These are phyloP conservation scores for Orius insidiosus DNA, from an alignment of 1,140 invertebrate species.

Conservation along the genomic window DNA sequence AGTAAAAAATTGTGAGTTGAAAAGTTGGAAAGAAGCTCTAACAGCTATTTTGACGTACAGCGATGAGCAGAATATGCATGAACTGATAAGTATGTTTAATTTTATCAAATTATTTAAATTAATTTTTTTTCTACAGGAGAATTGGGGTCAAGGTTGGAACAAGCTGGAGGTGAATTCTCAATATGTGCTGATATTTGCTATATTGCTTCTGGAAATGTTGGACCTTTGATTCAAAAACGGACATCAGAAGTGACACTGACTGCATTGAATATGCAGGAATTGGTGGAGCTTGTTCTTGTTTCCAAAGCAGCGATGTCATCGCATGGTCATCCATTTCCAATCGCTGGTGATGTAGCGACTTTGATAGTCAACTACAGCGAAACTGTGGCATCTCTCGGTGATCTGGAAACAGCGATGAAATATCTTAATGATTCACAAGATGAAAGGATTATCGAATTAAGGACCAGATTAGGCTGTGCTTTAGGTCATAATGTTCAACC, in stretches of 20 bases:
- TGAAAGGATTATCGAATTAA: constrained; percentile 18
- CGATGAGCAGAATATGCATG: constrained; percentile 38
- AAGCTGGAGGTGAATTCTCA: constrained; percentile 27
- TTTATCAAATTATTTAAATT: neutral
- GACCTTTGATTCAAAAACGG: constrained; percentile 41
- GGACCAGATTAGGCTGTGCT: neutral
- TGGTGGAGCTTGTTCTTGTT: constrained; percentile 67
- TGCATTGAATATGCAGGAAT: constrained; percentile 38
- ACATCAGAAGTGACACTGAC: constrained; percentile 21
- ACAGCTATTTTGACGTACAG: constrained; percentile 71
- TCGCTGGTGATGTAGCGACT: constrained; percentile 46
- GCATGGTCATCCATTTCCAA: constrained; percentile 39
- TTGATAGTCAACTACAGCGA: constrained; percentile 62
- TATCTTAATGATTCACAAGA: constrained; percentile 41
- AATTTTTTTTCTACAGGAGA: constrained; percentile 33
- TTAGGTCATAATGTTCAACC: neutral
- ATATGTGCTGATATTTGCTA: constrained; percentile 68
- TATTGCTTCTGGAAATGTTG: constrained; percentile 69
- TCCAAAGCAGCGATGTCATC: constrained; percentile 54
- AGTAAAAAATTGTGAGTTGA: constrained; percentile 53
- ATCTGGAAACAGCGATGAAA: constrained; percentile 53
- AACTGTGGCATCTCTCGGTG: constrained; percentile 68
- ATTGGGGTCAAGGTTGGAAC: constrained; percentile 43
- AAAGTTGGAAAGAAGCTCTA: constrained; percentile 71
- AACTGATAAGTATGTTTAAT: constrained; percentile 41